Percentiles rank a stretch among this genome's conserved stretches.
Evolutionary conservation across 1,140 invertebrate genomes (phyloP).

Genomic region (Triops longicaudatus): DNA sequence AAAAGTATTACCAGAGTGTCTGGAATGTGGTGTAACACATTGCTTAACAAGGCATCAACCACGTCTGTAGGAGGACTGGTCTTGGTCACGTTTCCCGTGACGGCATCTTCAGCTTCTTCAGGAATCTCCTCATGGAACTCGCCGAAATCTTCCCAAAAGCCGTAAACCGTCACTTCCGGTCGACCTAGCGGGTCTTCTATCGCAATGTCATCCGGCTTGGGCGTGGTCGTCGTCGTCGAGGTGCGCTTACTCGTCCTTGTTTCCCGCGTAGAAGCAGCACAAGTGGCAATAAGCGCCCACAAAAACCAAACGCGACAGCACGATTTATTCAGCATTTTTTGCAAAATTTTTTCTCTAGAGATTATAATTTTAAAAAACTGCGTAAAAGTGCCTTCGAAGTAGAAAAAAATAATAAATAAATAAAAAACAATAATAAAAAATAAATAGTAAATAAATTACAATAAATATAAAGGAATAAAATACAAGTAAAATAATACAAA

Average conservation of each 20-base stretch:
- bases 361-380: no score
- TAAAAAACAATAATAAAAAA: no score
- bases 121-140: conserved; percentile 21
- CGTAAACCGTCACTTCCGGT: conserved; percentile 12
- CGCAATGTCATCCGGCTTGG: not conserved
- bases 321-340: not conserved
- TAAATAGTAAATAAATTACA: no score
- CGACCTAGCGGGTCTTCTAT: conserved; percentile 7
- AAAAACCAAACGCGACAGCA: no score
- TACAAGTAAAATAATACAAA: no score
- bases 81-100: not conserved
- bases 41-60: not conserved
- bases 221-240: not conserved
- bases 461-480: no score
- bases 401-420: no score
- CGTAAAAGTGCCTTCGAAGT: no score
- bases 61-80: not conserved
- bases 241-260: no score
- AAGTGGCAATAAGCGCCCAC: not conserved
- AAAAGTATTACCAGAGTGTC: not conserved
- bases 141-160: conserved; percentile 24
- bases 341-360: no score
- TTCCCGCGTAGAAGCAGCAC: not conserved
- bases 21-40: not conserved
- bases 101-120: not conserved